Conservation (phyloP, 2,113 vertebrate genomes). For the Cettia cetti region DNA sequence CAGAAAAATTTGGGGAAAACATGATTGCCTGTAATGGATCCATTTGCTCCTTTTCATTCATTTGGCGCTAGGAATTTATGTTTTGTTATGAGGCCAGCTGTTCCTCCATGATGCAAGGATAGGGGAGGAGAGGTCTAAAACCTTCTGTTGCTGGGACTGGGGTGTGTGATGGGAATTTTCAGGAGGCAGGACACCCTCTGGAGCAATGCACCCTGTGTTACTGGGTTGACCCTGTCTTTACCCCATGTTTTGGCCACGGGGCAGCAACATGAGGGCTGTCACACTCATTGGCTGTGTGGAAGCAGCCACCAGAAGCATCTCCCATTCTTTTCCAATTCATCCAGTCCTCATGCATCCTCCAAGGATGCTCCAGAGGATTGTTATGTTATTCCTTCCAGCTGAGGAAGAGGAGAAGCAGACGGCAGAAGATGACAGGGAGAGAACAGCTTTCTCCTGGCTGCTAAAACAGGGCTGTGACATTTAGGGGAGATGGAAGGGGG, state of each 20-base stretch:
- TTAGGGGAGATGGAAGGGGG: neutral
- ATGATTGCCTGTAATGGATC: neutral
- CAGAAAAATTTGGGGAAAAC: neutral
- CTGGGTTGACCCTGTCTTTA: neutral
- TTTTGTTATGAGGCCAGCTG: neutral
- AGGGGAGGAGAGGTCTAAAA: neutral
- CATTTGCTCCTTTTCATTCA: neutral
- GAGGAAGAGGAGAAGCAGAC: neutral
- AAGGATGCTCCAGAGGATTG: neutral
- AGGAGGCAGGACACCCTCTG: neutral
- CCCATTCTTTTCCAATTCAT: neutral
- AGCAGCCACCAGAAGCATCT: neutral
- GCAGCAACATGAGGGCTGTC: neutral
- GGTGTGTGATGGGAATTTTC: neutral
- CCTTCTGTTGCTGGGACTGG: neutral
- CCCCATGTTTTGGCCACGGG: rapidly evolving
- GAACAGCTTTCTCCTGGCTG: neutral
- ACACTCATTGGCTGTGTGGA: neutral
- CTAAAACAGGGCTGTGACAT: neutral
- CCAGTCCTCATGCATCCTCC: neutral
- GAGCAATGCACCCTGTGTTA: neutral
- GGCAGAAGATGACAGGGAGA: neutral
- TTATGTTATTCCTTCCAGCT: neutral
- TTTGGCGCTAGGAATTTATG: neutral
- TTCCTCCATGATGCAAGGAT: neutral